Base-by-base conservation (phyloP, 2,797 vertebrate genomes). In the Notoglanidium macrostoma region DNA sequence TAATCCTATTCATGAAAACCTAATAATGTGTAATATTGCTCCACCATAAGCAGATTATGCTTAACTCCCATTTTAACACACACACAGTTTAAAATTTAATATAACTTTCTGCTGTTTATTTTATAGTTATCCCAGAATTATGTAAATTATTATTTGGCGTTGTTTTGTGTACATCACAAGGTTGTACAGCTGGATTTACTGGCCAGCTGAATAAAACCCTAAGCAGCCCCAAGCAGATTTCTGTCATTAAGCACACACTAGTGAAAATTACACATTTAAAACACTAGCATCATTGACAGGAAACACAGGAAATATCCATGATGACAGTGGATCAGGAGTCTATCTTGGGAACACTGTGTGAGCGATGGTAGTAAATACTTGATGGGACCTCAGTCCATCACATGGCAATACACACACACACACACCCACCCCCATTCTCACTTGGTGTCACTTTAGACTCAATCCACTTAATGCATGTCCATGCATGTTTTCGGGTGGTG, bases 21-120 rank as follows among this genome's bases (percentile, higher is more conserved):
- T 80, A 44, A 80, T 80, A 80, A 80, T 80, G 55, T 80, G 78
- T 61, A 80, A 61, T 44, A 61, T 80, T 15, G 61, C 78, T 21
- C 11, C 55, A 59, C 55, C 21, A 14, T 10, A 23, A 23, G 15
- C 29, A 32, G 29, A 80, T 57, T 49, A 40, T 77, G n/a, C 17
- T 35, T 51, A 32, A 6, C 15, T 44, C 9, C 19, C 11, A 63
- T 54, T 85, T 63, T 1, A 77, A 23, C 65, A 54, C 59, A 83
- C 17, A 81, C 23, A 15, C 12, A 17, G 79, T 82, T 63, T 65
- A 14, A 65, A 65, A 7, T 65, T 44, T 81, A 61, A 63, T n/a
- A 26, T 46, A n/a, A 83, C 23, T 46, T 83, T 29, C 35, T 54
- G 15, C 32, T 73, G 54, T 26, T 74, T 84, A 19, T 72, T 84